phyloP scores from a whole-genome alignment of 2,797 vertebrate species.

The Lepilemur septentrionalis region DNA sequence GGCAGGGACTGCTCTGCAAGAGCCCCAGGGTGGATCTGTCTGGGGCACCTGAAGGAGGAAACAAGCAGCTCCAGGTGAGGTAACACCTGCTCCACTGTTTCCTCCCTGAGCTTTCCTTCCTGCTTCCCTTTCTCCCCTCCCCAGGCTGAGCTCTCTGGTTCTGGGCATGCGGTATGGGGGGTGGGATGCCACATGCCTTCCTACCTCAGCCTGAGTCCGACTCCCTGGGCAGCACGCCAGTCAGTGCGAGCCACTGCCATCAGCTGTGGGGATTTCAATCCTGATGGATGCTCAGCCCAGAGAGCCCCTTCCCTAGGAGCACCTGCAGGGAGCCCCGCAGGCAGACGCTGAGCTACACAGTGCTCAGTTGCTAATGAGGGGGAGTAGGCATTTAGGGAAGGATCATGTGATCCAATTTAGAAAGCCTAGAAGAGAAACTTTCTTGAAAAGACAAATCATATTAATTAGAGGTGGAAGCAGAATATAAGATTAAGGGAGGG shows the following conservation, averaged over 20 bases:
- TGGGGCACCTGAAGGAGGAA: neutral
- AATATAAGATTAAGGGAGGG: neutral
- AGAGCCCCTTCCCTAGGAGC: neutral
- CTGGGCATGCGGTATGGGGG: neutral
- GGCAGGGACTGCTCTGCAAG: too few species aligned
- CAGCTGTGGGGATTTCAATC: neutral
- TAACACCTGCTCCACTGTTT: neutral
- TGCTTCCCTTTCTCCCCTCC: neutral
- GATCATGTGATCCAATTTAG: neutral
- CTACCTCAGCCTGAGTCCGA: neutral
- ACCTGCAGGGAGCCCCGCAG: too few species aligned
- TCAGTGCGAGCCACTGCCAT: neutral
- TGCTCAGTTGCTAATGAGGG: neutral
- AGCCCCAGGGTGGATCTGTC: too few species aligned
- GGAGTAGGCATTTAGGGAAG: neutral
- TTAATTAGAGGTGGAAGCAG: neutral
- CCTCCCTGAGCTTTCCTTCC: neutral
- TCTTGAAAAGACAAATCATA: neutral
- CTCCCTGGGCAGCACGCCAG: neutral
- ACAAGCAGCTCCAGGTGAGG: accelerated
- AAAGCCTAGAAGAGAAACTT: neutral
- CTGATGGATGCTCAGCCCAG: neutral
- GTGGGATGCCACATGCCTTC: too few species aligned
- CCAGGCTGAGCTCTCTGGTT: neutral
- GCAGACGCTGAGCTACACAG: too few species aligned